Base-by-base conservation (phyloP, 2,113 vertebrate genomes). In the Cynocephalus volans region DNA sequence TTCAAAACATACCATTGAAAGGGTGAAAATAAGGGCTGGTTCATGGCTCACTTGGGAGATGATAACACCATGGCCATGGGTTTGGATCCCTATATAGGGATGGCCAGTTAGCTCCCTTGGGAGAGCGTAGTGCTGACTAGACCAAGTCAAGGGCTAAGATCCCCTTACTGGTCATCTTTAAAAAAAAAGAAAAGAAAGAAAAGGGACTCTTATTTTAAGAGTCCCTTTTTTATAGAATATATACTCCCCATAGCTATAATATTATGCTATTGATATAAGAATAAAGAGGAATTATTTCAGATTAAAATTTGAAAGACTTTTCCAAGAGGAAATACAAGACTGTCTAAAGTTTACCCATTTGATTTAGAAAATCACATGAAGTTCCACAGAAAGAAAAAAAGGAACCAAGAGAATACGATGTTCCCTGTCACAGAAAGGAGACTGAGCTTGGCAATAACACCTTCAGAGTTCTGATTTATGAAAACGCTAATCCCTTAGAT, bases 181-280 rank as follows among this genome's bases (percentile, higher is more conserved):
- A n/a, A n/a, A n/a, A n/a, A n/a, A n/a, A n/a, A n/a, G n/a, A n/a
- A n/a, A n/a, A n/a, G n/a, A n/a, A n/a, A n/a, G n/a, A n/a, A n/a
- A n/a, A n/a, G n/a, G n/a, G n/a, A n/a, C n/a, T n/a, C n/a, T 87
- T 85, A 89, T 90, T 94, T 82, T 79, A 95, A 87, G 64, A 79
- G 48, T 19, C 18, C 41, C 8, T 5, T 58, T 92, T 88, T 79
- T n/a, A 76, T 1, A 67, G 48, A 62, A 41, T 60, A 67, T 11
- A 31, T n/a, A 79, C 6, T 67, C 36, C 56, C 19, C 75, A 24
- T 65, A 65, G 69, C 62, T 82, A 58, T 13, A 56, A 91, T 24
- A 18, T n/a, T 81, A 54, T 21, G 10, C 50, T 76, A 69, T 26
- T 82, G 67, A 86, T 17, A 28, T 4, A 88, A 75, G 26, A 83